These are phyloP conservation scores for Spilosoma lubricipeda DNA, from an alignment of 2,888 invertebrate genomes.

Conservation along the genomic window DNA sequence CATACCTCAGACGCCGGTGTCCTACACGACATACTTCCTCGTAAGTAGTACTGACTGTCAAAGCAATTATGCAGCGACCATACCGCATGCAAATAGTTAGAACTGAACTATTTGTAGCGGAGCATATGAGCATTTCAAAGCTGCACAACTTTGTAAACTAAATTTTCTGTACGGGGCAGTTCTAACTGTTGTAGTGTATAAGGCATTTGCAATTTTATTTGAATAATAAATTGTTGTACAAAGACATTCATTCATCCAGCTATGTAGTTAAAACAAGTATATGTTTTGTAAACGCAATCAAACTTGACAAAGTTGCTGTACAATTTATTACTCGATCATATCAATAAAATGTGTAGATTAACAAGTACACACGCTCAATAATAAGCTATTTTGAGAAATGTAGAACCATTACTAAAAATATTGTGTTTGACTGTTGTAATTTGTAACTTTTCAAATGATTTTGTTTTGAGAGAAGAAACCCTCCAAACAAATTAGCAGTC, in stretches of 20 bases:
- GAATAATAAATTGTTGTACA: background rate
- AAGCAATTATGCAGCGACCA: slow-evolving; percentile 14
- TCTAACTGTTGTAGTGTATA: background rate
- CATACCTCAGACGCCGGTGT: background rate
- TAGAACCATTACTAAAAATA: too few relatives aligned
- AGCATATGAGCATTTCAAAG: background rate
- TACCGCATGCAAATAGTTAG: slow-evolving; percentile 2
- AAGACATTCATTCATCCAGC: background rate
- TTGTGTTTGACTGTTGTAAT: too few relatives aligned
- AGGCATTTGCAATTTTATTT: background rate
- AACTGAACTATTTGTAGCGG: background rate
- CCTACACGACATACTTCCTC: background rate
- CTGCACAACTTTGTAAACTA: slow-evolving; percentile 7
- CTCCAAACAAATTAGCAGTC: too few relatives aligned
- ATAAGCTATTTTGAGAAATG: too few relatives aligned
- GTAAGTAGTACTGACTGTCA: background rate
- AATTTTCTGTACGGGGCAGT: background rate
- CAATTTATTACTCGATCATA: too few relatives aligned
- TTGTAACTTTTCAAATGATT: too few relatives aligned
- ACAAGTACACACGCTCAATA: too few relatives aligned
- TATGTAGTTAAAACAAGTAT: background rate
- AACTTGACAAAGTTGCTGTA: background rate
- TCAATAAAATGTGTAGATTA: too few relatives aligned
- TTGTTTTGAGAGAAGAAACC: too few relatives aligned
- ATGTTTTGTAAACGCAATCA: background rate